Evolutionary conservation across 1,140 invertebrate species (phyloP).

Genomic region (Drosophila novamexicana): DNA sequence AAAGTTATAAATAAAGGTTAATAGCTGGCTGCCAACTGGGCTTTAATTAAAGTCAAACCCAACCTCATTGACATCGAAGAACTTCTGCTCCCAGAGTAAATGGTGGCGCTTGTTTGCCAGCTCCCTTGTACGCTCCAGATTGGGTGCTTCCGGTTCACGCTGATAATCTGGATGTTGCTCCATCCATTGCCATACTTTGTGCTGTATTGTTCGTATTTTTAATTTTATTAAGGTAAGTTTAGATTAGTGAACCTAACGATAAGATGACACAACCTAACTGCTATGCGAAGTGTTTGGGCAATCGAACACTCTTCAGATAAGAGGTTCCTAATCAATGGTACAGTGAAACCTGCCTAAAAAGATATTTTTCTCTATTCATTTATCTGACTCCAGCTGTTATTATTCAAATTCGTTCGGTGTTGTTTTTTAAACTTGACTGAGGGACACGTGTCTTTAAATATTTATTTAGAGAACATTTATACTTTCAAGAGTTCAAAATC

Average conservation of each 20-base stretch:
- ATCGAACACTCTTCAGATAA: constrained; percentile 24
- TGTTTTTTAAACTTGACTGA: no score
- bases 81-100: constrained; percentile 87
- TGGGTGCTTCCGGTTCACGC: constrained; percentile 85
- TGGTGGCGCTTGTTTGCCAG: constrained; percentile 87
- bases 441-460: no score
- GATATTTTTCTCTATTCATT: neutral
- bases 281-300: constrained; percentile 16
- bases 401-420: neutral
- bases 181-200: constrained; percentile 91
- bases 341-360: neutral
- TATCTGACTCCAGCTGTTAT: neutral
- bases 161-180: constrained; percentile 91
- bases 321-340: constrained; percentile 2
- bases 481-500: no score
- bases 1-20: constrained; percentile 10
- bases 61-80: constrained; percentile 87
- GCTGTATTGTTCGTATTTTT: constrained; percentile 84
- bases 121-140: constrained; percentile 88
- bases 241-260: constrained; percentile 25
- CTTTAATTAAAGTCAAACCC: neutral
- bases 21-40: neutral
- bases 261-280: constrained; percentile 14
- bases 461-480: no score
- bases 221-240: neutral